Percentiles rank a stretch among this genome's conserved stretches.
These are phyloP conservation scores for Anthoscopus minutus DNA, from an alignment of 2,113 vertebrate genomes.

Conservation along the genomic window DNA sequence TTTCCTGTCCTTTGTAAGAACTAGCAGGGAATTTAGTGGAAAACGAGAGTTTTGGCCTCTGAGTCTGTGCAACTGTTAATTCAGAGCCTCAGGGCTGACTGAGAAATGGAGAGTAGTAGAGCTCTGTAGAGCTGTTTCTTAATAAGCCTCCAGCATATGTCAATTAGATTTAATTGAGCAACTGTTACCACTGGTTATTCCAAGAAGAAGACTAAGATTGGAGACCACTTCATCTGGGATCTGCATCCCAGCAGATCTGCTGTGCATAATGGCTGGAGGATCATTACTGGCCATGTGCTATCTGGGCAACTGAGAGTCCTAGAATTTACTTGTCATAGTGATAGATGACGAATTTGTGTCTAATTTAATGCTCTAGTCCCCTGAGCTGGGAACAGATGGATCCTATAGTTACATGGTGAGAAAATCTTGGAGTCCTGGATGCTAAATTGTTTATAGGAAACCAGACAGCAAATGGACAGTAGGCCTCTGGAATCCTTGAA, in stretches of 20 bases:
- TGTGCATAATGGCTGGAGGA: not conserved
- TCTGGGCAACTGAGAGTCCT: not conserved
- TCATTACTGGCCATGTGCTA: not conserved
- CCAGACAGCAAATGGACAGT: not conserved
- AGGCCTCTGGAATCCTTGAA: not conserved
- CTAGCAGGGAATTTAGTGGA: not conserved
- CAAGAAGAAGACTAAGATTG: not conserved
- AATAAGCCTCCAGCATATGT: not conserved
- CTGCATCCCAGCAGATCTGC: not conserved
- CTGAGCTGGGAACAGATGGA: not conserved
- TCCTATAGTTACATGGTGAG: not conserved
- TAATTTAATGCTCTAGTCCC: not conserved
- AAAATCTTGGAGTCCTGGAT: not conserved
- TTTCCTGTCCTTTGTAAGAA: not conserved
- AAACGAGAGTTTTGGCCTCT: not conserved
- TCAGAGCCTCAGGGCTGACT: not conserved
- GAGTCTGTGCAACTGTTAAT: not conserved
- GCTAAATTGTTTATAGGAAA: not conserved
- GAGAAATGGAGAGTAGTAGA: not conserved
- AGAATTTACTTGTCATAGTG: not conserved
- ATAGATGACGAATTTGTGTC: not conserved
- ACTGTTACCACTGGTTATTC: not conserved
- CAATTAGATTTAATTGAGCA: not conserved
- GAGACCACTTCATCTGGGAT: not conserved
- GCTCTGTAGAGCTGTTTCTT: not conserved